Percentiles rank a stretch among this genome's conserved stretches.
phyloP scores from a whole-genome alignment of 2,113 vertebrate genomes.

The Microcebus murinus region DNA sequence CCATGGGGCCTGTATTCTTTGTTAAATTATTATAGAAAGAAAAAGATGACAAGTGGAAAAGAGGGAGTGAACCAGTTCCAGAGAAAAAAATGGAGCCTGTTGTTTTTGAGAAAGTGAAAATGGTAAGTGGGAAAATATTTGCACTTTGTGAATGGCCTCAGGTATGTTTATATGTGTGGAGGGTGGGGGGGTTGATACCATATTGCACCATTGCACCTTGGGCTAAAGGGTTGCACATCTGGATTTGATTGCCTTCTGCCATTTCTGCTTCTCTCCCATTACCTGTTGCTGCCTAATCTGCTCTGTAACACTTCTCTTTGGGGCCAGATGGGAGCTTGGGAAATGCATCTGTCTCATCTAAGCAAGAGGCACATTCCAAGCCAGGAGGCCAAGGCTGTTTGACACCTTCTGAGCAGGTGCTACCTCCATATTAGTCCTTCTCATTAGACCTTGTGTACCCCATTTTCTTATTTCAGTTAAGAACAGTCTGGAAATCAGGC shows the following conservation, averaged over 20 bases:
- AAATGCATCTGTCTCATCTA: neutral
- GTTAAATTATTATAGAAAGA: conserved; percentile 89
- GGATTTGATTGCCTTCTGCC: neutral
- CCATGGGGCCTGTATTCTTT: conserved; percentile 2
- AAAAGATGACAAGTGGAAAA: conserved; percentile 90
- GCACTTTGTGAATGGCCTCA: neutral
- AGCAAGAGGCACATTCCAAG: neutral
- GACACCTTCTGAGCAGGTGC: neutral
- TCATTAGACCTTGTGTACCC: neutral
- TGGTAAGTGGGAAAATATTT: conserved; percentile 85
- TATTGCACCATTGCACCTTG: neutral
- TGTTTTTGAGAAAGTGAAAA: conserved; percentile 98
- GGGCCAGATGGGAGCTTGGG: neutral
- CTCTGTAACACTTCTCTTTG: neutral
- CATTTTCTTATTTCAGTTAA: conserved; percentile 2
- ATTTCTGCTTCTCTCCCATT: neutral
- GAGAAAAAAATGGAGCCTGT: conserved; percentile 92
- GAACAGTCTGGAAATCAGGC: neutral
- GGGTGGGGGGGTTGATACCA: neutral
- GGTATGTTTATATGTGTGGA: neutral
- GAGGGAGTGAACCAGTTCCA: conserved; percentile 87
- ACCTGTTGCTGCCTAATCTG: neutral
- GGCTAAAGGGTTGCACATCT: neutral
- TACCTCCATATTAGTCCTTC: neutral
- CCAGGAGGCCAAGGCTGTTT: neutral